These are phyloP conservation scores for Athrips mouffetella DNA, from an alignment of 2,888 invertebrate genomes.

Conservation along the genomic window DNA sequence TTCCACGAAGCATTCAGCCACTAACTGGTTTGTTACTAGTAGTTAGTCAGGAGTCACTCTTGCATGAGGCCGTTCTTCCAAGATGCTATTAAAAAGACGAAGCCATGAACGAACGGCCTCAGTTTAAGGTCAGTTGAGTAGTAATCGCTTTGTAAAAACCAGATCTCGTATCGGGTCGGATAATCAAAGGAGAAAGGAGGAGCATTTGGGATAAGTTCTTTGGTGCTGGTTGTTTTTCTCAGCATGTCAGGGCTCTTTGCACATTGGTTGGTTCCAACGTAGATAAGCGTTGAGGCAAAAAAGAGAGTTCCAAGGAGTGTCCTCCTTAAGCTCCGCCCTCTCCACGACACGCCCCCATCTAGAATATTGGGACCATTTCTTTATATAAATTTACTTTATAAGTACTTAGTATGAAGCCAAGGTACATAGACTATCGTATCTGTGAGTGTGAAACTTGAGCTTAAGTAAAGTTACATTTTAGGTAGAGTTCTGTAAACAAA, in stretches of 20 bases:
- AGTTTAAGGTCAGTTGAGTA: too few species aligned
- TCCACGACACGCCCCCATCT: constrained; percentile 62
- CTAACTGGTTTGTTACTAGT: too few species aligned
- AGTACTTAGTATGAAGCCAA: constrained; percentile 32
- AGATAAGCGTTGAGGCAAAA: constrained; percentile 71
- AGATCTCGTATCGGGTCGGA: too few species aligned
- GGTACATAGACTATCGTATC: neutral
- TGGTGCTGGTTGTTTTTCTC: constrained; percentile 24
- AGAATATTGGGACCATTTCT: constrained; percentile 59
- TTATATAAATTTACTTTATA: constrained; percentile 56
- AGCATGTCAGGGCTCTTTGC: constrained; percentile 47
- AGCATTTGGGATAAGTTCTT: too few species aligned
- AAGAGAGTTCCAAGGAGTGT: constrained; percentile 75
- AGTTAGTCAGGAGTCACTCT: too few species aligned
- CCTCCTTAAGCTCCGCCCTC: constrained; percentile 65
- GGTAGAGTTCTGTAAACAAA: neutral
- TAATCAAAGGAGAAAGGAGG: too few species aligned
- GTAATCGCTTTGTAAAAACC: too few species aligned
- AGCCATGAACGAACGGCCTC: too few species aligned
- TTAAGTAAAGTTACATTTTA: neutral
- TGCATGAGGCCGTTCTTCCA: too few species aligned
- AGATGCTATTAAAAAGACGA: too few species aligned
- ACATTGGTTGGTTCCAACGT: constrained; percentile 57
- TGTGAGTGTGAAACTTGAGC: constrained; percentile 25
- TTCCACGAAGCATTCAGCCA: too few species aligned